Conservation (phyloP, 2,113 vertebrate genomes). For the Rhinolophus ferrumequinum region DNA sequence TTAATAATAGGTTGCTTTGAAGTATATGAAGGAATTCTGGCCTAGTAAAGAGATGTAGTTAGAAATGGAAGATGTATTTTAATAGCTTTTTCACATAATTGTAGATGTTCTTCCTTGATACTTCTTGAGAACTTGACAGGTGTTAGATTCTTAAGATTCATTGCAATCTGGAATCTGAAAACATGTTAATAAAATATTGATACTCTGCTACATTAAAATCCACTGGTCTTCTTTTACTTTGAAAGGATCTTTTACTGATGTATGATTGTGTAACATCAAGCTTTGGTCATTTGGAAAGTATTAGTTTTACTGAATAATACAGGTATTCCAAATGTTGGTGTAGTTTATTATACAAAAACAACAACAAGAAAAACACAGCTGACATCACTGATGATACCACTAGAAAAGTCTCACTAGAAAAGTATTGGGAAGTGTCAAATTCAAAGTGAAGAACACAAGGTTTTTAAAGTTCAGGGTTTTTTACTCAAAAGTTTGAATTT, state of each 20-base stretch:
- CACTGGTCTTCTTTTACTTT: not conserved
- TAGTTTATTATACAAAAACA: not conserved
- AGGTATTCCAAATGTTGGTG: not conserved
- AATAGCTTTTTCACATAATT: not conserved
- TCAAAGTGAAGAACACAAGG: not conserved
- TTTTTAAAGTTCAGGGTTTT: not conserved
- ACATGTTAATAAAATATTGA: not conserved
- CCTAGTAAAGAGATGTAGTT: not conserved
- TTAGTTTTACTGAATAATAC: not conserved
- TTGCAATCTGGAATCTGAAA: not conserved
- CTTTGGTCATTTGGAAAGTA: not conserved
- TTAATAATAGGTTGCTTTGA: not conserved
- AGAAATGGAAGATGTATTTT: not conserved
- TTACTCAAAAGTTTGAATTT: not conserved
- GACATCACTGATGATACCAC: not conserved
- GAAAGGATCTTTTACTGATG: not conserved
- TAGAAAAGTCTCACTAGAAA: not conserved
- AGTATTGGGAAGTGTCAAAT: not conserved
- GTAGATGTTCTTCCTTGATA: not conserved
- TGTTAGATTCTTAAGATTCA: not conserved
- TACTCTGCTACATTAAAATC: not conserved
- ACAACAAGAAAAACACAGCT: not conserved
- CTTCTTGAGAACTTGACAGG: not conserved
- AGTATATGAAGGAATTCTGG: not conserved
- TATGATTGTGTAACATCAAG: not conserved